Conservation (phyloP, 2,888 invertebrate species). For the Hemicrepidius hirtus region DNA sequence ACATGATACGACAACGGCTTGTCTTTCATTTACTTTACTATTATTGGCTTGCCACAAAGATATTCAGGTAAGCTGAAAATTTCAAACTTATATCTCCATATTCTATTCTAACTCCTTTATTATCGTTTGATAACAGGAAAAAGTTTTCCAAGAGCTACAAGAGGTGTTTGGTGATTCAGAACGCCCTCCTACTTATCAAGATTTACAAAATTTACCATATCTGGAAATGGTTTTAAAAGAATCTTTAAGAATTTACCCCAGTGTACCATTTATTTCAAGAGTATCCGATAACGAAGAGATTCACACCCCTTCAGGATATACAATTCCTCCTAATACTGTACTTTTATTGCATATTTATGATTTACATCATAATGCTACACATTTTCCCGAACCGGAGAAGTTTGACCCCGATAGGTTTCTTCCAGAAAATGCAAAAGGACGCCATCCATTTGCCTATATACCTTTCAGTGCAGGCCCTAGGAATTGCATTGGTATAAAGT, state of each 20-base stretch:
- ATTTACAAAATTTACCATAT: slow-evolving; percentile 77
- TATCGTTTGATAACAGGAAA: slow-evolving; percentile 67
- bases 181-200: slow-evolving; percentile 74
- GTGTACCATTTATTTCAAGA: slow-evolving; percentile 79
- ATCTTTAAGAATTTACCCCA: slow-evolving; percentile 78
- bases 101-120: no score
- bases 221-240: slow-evolving; percentile 81
- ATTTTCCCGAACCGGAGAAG: slow-evolving; percentile 78
- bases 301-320: slow-evolving; percentile 58
- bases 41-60: no score
- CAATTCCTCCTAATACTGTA: slow-evolving; percentile 73
- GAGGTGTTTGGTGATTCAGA: slow-evolving; percentile 71
- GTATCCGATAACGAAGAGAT: slow-evolving; percentile 60
- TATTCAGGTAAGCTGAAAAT: no score
- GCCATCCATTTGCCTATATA: slow-evolving; percentile 79
- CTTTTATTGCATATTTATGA: slow-evolving; percentile 78
- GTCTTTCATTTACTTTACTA: no score
- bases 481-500: slow-evolving; percentile 77
- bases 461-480: slow-evolving; percentile 82
- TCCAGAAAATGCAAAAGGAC: slow-evolving; percentile 73
- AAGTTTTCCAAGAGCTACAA: slow-evolving; percentile 71
- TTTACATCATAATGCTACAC: slow-evolving; percentile 78
- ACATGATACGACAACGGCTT: no score
- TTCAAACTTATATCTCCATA: no score
- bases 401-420: slow-evolving; percentile 84